phyloP scores from a whole-genome alignment of 2,113 vertebrate genomes.

The Tapirus terrestris region DNA sequence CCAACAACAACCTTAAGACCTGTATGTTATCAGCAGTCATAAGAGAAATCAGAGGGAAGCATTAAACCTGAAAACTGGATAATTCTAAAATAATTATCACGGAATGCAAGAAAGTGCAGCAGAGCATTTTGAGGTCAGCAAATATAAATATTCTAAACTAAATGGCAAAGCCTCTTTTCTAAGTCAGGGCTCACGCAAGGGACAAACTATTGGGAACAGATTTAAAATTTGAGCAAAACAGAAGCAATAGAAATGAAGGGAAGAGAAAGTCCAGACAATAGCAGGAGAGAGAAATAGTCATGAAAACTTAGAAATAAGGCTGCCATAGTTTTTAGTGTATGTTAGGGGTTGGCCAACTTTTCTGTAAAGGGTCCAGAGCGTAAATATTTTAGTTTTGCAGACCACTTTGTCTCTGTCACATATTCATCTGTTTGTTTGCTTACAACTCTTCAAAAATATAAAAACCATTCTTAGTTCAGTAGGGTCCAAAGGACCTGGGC shows the following conservation, averaged over 20 bases:
- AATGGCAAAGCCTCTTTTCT: neutral
- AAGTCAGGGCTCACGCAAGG: no score
- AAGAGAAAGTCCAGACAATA: neutral
- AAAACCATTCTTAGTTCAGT: neutral
- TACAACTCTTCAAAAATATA: neutral
- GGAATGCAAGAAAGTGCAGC: neutral
- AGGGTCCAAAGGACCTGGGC: neutral
- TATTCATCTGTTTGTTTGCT: neutral
- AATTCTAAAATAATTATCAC: neutral
- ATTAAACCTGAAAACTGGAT: neutral
- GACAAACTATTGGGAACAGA: neutral
- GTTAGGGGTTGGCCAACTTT: neutral
- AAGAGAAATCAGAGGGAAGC: neutral
- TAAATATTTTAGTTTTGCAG: neutral
- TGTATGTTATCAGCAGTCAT: neutral
- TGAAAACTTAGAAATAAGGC: neutral
- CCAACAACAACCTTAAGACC: accelerated
- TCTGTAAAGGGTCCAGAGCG: accelerated
- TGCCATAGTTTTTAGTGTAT: neutral
- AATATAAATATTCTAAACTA: neutral
- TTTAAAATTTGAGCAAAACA: neutral
- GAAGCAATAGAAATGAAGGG: neutral
- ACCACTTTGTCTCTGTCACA: neutral
- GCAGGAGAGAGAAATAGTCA: neutral
- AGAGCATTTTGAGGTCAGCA: neutral